Evolutionary conservation across 1,140 invertebrate genomes (phyloP).

Genomic region (Eciton burchellii): DNA sequence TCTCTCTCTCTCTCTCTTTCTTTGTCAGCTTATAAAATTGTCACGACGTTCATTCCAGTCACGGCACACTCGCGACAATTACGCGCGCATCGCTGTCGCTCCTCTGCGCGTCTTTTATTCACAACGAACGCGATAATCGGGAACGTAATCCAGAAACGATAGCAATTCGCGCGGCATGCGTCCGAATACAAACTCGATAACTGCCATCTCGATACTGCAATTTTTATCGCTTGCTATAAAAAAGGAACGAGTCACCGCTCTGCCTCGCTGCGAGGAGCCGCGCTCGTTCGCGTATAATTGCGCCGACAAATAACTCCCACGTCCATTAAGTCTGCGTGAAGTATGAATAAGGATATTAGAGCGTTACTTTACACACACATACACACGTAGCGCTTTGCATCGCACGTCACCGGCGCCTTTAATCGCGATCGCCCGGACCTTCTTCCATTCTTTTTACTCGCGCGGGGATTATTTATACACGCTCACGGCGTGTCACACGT

Average conservation of each 20-base stretch:
- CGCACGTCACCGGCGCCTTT: not conserved
- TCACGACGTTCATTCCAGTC: not conserved
- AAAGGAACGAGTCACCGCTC: not conserved
- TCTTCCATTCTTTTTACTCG: not conserved
- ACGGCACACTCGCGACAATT: not conserved
- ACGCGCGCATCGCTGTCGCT: not conserved
- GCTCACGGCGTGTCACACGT: not conserved
- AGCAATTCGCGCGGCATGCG: not conserved
- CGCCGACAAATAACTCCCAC: not conserved
- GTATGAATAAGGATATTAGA: conserved; percentile 22
- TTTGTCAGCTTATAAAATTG: not conserved
- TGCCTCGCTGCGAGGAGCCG: not conserved
- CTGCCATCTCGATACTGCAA: not conserved
- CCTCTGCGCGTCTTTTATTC: conserved; percentile 1
- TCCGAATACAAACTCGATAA: conserved; percentile 15
- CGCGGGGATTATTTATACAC: conserved; percentile 8
- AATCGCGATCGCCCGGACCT: not conserved
- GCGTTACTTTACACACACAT: not conserved
- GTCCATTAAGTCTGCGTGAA: not conserved
- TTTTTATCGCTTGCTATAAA: too few species aligned
- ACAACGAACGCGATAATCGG: not conserved
- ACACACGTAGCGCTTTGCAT: too few species aligned
- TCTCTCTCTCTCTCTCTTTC: not conserved
- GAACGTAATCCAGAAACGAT: conserved; percentile 9
- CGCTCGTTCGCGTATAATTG: not conserved